Conservation (phyloP, 35 echinoderm and acorn worm genomes). For the Patiria miniata region DNA sequence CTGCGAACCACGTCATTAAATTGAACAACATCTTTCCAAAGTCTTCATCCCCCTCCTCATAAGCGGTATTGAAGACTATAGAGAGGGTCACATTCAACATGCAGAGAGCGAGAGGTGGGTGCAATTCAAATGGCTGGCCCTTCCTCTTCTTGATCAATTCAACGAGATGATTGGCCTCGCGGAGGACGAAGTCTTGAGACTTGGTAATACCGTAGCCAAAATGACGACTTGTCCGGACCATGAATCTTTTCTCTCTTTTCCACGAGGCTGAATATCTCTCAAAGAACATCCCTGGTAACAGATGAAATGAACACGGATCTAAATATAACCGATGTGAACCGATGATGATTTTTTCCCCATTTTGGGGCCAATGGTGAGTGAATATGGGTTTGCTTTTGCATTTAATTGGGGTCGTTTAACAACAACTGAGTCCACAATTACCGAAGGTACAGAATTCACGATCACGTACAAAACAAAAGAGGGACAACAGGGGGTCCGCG, state of each 20-base stretch:
- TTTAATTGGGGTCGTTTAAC: too few relatives aligned
- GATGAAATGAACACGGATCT: background rate
- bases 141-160: background rate
- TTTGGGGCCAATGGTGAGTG: too few relatives aligned
- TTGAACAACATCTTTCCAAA: background rate
- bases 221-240: background rate
- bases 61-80: background rate
- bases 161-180: background rate
- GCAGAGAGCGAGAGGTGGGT: background rate
- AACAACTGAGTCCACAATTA: too few relatives aligned
- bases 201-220: background rate
- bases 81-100: background rate
- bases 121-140: background rate
- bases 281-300: background rate
- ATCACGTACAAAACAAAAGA: too few relatives aligned
- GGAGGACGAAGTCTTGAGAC: background rate
- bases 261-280: background rate
- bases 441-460: too few relatives aligned
- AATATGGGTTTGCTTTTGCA: too few relatives aligned
- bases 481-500: too few relatives aligned
- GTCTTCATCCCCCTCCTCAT: background rate
- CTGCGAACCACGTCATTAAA: background rate
- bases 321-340: too few relatives aligned
- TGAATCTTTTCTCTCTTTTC: constrained; percentile 12
- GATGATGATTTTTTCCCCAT: too few relatives aligned